phyloP scores from a whole-genome alignment of 1,140 invertebrate genomes.

The Archegozetes longisetosus region DNA sequence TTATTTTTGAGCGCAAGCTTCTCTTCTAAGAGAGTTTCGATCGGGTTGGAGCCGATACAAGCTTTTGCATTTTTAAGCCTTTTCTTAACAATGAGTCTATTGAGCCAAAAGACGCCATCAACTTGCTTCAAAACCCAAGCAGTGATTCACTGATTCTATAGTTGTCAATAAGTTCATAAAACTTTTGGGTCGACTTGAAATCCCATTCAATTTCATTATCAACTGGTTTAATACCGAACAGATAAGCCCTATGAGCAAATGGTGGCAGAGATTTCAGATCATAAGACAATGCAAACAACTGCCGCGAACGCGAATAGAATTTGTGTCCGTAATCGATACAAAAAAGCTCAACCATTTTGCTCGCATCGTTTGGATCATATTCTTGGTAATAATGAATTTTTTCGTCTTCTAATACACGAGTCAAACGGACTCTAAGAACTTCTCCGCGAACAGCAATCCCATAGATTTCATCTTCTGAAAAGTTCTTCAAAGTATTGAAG shows the following conservation, averaged over 20 bases:
- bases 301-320: background rate
- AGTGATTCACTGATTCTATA: background rate
- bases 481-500: background rate
- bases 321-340: background rate
- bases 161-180: background rate
- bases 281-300: background rate
- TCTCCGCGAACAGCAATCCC: background rate
- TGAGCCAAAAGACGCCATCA: background rate
- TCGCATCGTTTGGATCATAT: background rate
- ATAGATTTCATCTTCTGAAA: background rate
- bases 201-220: slow-evolving; percentile 6
- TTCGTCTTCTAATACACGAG: background rate
- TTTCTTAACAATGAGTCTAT: background rate
- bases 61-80: background rate
- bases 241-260: background rate
- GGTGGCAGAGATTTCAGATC: background rate
- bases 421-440: background rate
- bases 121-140: background rate
- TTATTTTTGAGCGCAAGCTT: background rate
- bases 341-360: background rate
- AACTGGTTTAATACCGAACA: background rate
- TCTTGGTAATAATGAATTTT: background rate
- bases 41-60: background rate
- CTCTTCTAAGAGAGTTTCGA: background rate
- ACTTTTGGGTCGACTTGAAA: background rate